Evolutionary conservation across 2,113 vertebrate species (phyloP), one percentile per base, ranked within the genome.

Genomic region (Thunnus thynnus): DNA sequence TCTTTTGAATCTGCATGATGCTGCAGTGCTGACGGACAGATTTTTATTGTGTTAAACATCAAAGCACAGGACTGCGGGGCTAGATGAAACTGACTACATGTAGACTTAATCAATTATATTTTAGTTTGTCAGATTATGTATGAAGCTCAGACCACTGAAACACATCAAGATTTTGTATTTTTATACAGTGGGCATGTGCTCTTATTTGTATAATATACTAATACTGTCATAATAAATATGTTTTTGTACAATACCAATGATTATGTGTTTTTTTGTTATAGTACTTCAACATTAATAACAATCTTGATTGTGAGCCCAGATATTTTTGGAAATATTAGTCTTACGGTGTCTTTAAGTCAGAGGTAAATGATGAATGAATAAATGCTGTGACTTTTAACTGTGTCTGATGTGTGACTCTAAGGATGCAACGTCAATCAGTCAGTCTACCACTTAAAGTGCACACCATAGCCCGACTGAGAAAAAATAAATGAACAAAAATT

Each of bases 221-320:
- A 93, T 89, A 92, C 68, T 94, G 89, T 92, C 84, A 90, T 83
- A 93, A 91, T 93, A 94, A 94, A 95, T 72, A 48, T 92, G 80
- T 70, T 93, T 93, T 94, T 94, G 85, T 93, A 93, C 81, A 80
- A 83, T 77, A 88, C 22, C 20, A 41, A 30, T 55, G 50, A 55
- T 55, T 54, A n/a, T 78, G 16, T 82, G 60, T 83, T 52, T 46
- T 80, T 75, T 79, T 27, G 52, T 27, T 14, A 22, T 9, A 9
- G 3, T 47, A 4, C 16, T 63, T 20, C 57, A 63, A 8, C 1
- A 65, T 32, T 1, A 11, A 14, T 36, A 30, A 27, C 22, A 27
- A n/a, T 17, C 9, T 11, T 0, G 7, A 41, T 22, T 41, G 36
- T 14, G 16, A 30, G 2, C 11, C 12, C 44, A 44, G n/a, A 52